Conservation (phyloP, 2,113 vertebrate genomes). For the Alouatta palliata region DNA sequence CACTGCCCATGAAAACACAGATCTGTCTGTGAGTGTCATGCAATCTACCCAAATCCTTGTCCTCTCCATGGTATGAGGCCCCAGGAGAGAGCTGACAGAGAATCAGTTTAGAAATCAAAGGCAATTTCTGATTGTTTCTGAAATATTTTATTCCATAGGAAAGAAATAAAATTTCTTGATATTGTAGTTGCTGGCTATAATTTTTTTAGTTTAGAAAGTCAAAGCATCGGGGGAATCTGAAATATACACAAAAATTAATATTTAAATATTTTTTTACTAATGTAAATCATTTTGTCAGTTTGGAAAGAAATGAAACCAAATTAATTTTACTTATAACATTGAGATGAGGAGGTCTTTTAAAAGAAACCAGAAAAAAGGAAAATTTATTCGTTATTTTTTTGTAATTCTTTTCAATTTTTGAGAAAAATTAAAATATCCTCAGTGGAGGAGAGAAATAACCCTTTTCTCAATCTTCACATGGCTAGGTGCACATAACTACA, state of each 20-base stretch:
- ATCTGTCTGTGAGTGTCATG: not conserved
- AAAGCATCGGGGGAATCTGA: not conserved
- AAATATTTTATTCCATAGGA: not conserved
- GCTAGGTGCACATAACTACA: not conserved
- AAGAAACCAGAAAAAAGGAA: not conserved
- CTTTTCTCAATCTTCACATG: not conserved
- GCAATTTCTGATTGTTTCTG: not conserved
- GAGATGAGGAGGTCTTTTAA: not conserved
- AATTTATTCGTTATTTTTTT: constrained; percentile 1
- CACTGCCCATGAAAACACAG: not conserved
- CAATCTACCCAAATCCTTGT: not conserved
- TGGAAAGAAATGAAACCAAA: constrained; percentile 30
- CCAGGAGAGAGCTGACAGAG: not conserved
- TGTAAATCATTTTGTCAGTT: not conserved
- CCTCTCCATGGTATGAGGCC: not conserved
- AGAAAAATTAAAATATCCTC: constrained; percentile 36
- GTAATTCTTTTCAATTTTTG: not conserved
- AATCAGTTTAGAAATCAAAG: not conserved
- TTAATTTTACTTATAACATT: not conserved
- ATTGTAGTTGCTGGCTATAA: not conserved
- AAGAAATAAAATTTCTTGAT: not conserved
- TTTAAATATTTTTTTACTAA: not conserved
- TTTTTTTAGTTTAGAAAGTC: not conserved
- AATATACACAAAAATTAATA: not conserved
- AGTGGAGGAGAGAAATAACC: not conserved